These are phyloP conservation scores for Apodemia hepburni DNA, from an alignment of 2,888 invertebrate species.

Conservation along the genomic window DNA sequence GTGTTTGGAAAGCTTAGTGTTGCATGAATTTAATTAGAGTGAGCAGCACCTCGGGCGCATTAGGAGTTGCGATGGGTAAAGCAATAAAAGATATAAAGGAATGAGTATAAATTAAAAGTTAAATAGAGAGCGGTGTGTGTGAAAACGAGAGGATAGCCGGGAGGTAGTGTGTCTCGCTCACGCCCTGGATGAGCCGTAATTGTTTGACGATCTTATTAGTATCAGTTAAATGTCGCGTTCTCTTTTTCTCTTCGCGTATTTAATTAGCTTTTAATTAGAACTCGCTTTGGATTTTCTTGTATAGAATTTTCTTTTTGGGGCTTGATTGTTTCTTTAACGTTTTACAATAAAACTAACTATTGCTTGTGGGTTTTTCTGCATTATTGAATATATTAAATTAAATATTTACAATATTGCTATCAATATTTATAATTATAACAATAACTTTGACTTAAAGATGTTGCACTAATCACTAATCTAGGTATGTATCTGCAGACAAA, in stretches of 20 bases:
- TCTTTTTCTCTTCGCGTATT: constrained; percentile 75
- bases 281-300: constrained; percentile 59
- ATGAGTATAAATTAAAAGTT: constrained; percentile 81
- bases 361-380: background rate
- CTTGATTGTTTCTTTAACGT: constrained; percentile 4
- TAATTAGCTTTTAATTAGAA: constrained; percentile 78
- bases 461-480: background rate
- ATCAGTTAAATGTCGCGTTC: constrained; percentile 78
- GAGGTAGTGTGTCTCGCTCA: constrained; percentile 38
- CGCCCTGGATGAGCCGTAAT: constrained; percentile 64
- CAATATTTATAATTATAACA: no score
- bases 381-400: no score
- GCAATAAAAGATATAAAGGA: constrained; percentile 81
- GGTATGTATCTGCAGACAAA: no score
- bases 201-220: constrained; percentile 81
- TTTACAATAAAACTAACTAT: constrained; percentile 32
- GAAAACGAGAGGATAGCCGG: constrained; percentile 44
- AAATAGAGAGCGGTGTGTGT: constrained; percentile 68
- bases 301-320: constrained; percentile 43
- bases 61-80: constrained; percentile 79
- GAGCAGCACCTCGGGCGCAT: constrained; percentile 78
- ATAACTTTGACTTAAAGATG: no score
- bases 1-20: constrained; percentile 69
- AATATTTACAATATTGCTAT: no score
- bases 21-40: constrained; percentile 80